Conservation (phyloP, 2,113 vertebrate genomes). For the Sialia sialis region DNA sequence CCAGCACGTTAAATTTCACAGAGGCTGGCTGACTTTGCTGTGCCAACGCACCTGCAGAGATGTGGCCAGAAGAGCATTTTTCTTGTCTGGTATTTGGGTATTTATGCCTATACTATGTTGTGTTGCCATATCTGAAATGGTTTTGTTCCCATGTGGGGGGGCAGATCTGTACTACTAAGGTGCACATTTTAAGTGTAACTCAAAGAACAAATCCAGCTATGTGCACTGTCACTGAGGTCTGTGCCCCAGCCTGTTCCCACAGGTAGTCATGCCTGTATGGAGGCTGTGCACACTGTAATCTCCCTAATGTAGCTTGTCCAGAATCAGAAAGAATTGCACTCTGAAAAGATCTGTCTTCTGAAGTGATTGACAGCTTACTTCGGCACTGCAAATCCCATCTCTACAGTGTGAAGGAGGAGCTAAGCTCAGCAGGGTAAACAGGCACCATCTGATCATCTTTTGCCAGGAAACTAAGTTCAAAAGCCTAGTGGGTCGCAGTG, state of each 20-base stretch:
- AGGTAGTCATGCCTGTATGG: accelerated
- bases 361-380: neutral
- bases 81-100: neutral
- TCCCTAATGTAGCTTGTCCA: neutral
- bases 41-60: neutral
- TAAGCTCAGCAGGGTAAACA: neutral
- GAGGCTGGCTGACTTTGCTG: neutral
- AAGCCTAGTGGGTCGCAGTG: neutral
- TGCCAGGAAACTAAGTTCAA: neutral
- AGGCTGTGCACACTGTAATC: neutral
- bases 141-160: neutral
- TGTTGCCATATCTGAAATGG: neutral
- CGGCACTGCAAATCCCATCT: neutral
- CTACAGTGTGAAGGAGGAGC: neutral
- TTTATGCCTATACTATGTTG: neutral
- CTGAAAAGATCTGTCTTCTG: neutral
- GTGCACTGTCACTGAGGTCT: accelerated
- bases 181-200: neutral
- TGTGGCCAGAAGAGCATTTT: neutral
- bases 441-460: neutral
- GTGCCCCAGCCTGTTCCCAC: accelerated
- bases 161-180: neutral
- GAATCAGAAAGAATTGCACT: neutral
- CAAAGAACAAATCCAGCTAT: neutral
- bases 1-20: neutral